Evolutionary conservation across 2,888 invertebrate genomes (phyloP).

Genomic region (Cryptops parisi): DNA sequence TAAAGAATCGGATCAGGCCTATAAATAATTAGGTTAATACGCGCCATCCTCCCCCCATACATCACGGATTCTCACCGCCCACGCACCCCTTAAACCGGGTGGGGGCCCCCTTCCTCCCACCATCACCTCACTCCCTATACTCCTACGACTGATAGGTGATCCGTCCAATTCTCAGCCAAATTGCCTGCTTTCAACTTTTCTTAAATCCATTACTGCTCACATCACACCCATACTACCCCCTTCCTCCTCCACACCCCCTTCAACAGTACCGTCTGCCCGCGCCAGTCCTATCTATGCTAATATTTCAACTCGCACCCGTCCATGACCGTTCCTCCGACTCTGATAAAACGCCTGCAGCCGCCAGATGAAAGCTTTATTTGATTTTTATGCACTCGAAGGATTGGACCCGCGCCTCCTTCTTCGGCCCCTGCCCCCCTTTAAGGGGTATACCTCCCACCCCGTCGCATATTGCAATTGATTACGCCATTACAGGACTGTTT

Average conservation of each 20-base stretch:
- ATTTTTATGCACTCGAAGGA: conserved; percentile 13
- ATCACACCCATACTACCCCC: not conserved
- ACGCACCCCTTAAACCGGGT: no score
- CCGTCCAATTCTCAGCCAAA: not conserved
- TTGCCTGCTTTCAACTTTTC: conserved; percentile 7
- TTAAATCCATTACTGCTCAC: conserved; percentile 11
- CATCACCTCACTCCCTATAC: conserved; percentile 1
- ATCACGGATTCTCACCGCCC: conserved; percentile 18
- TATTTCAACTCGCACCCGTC: not conserved
- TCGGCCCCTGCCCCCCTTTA: no score
- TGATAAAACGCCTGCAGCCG: conserved; percentile 5
- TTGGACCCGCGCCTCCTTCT: no score
- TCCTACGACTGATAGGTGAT: not conserved
- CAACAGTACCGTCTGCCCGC: not conserved
- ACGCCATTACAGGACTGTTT: no score
- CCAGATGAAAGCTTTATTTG: conserved; percentile 14
- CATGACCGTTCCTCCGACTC: not conserved
- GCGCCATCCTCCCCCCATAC: conserved; percentile 18
- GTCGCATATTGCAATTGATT: no score
- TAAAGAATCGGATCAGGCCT: conserved; percentile 18
- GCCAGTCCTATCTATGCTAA: conserved; percentile 13
- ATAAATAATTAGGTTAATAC: conserved; percentile 20
- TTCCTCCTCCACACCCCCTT: not conserved
- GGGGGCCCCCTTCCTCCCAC: no score
- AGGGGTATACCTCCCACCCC: no score